Conservation (phyloP, 2,888 invertebrate species). For the Polylopha cassiicola region DNA sequence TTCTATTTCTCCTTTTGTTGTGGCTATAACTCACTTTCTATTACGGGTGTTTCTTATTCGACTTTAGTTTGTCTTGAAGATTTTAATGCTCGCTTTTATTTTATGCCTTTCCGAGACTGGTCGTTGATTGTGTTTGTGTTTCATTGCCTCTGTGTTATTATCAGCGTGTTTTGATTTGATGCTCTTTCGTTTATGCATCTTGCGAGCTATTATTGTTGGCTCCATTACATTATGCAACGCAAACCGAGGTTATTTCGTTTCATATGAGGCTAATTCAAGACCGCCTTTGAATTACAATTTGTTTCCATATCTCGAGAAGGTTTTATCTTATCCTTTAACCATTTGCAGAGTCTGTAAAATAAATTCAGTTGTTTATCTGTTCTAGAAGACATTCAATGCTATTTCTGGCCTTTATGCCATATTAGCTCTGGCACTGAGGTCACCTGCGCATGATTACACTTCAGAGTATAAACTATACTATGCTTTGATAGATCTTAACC, state of each 20-base stretch:
- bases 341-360: slow-evolving; percentile 3
- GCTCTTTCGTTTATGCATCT: too few relatives aligned
- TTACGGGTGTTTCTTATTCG: slow-evolving; percentile 15
- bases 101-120: too few relatives aligned
- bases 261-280: too few relatives aligned
- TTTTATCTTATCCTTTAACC: slow-evolving; percentile 1
- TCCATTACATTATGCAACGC: too few relatives aligned
- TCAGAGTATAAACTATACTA: too few relatives aligned
- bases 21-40: slow-evolving; percentile 27
- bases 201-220: too few relatives aligned
- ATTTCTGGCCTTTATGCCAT: slow-evolving; percentile 40
- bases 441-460: slow-evolving; percentile 31
- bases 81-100: too few relatives aligned
- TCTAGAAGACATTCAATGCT: slow-evolving; percentile 18
- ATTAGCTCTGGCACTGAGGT: slow-evolving; percentile 42
- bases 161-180: too few relatives aligned
- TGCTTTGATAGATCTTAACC: too few relatives aligned
- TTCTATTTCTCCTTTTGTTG: slow-evolving; percentile 32
- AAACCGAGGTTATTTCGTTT: too few relatives aligned
- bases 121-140: too few relatives aligned
- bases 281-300: neutral
- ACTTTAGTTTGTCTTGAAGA: slow-evolving; percentile 8
- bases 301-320: neutral
- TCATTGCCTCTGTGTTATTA: too few relatives aligned
- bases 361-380: slow-evolving; percentile 13